Conservation (phyloP, 2,797 vertebrate genomes). For the Prunella strophiata region DNA sequence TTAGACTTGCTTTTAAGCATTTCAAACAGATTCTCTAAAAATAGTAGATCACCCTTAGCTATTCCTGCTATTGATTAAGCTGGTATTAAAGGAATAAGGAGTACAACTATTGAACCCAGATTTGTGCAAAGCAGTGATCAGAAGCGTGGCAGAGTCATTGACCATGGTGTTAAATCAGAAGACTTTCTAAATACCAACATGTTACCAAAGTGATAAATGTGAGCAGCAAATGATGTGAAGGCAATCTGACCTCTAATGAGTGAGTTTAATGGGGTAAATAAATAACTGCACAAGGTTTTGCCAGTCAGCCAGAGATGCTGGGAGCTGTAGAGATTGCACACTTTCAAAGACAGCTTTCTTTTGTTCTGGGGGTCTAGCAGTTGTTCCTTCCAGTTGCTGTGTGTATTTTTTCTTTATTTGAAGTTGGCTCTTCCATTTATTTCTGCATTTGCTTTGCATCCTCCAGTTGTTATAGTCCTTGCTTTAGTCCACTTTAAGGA, state of each 20-base stretch:
- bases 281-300: neutral
- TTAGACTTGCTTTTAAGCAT: neutral
- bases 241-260: neutral
- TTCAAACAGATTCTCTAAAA: neutral
- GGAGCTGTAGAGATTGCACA: neutral
- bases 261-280: neutral
- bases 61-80: neutral
- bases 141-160: neutral
- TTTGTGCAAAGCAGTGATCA: neutral
- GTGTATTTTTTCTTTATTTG: neutral
- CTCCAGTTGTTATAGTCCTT: neutral
- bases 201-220: neutral
- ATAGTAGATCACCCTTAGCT: neutral
- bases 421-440: neutral
- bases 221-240: neutral
- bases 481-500: neutral
- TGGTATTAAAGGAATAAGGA: neutral
- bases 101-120: neutral
- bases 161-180: neutral
- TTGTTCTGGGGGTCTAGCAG: neutral
- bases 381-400: neutral
- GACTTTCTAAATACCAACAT: neutral
- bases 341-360: neutral
- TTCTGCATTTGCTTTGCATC: neutral
- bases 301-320: neutral